phyloP scores from a whole-genome alignment of 2,113 vertebrate genomes.

The Chloropsis cyanopogon region DNA sequence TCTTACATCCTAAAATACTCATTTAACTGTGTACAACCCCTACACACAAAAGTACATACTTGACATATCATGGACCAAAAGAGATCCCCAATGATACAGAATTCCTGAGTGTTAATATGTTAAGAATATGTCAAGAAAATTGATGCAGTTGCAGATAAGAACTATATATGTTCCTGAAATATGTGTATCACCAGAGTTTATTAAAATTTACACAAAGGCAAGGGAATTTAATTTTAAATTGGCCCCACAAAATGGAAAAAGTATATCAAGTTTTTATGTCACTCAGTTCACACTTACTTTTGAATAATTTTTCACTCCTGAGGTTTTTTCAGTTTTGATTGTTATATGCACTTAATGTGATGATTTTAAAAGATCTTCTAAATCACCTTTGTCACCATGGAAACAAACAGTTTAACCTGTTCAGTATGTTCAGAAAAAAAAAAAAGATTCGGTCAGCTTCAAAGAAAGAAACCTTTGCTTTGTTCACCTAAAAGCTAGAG shows the following conservation, averaged over 20 bases:
- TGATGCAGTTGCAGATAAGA: neutral
- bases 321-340: neutral
- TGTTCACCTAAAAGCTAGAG: neutral
- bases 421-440: neutral
- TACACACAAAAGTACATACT: neutral
- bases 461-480: neutral
- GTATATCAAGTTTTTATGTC: neutral
- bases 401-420: slow-evolving; percentile 25
- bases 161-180: neutral
- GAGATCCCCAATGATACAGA: neutral
- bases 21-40: neutral
- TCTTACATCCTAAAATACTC: neutral
- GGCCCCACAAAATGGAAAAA: neutral
- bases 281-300: neutral
- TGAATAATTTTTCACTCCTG: neutral
- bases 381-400: slow-evolving; percentile 37
- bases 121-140: neutral
- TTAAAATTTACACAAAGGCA: neutral
- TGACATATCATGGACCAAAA: neutral
- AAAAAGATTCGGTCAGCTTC: neutral
- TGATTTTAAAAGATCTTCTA: neutral
- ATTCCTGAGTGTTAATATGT: neutral
- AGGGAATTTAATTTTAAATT: neutral
- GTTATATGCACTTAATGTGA: neutral
- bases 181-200: neutral